A percentile compares a stretch with the other conserved stretches of the same genome.
Evolutionary conservation across 2,797 vertebrate species (phyloP).

Genomic region (Paramormyrops hopkinsi): DNA sequence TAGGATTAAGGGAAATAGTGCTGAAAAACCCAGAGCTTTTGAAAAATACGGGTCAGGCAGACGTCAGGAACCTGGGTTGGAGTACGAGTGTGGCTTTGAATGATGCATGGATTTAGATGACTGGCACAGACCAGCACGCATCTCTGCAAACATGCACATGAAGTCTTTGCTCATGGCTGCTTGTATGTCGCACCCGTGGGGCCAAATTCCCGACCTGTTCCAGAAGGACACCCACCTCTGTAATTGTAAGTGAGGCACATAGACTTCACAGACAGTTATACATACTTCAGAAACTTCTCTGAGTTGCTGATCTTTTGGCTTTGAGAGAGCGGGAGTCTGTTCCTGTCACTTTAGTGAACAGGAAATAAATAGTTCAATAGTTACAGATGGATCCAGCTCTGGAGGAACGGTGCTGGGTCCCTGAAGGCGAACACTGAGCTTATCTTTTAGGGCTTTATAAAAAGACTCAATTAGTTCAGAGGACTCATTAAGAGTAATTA

Average conservation of each 20-base stretch:
- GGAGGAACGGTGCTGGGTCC: neutral
- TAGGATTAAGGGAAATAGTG: neutral
- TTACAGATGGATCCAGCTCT: neutral
- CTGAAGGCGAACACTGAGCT: neutral
- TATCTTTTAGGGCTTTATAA: slow-evolving; percentile 3
- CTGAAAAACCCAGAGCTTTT: neutral
- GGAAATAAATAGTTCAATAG: neutral
- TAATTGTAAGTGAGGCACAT: neutral
- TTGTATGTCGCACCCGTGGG: neutral
- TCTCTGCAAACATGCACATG: neutral
- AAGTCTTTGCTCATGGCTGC: neutral
- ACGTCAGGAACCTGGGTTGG: neutral
- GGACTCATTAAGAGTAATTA: slow-evolving; percentile 3
- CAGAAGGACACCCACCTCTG: neutral
- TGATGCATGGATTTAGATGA: neutral
- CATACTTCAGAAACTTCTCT: neutral
- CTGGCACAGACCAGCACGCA: neutral
- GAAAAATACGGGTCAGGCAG: neutral
- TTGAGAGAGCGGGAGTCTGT: neutral
- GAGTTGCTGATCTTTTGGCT: neutral
- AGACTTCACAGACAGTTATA: neutral
- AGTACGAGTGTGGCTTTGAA: neutral
- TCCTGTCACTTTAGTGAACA: neutral
- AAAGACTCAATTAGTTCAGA: neutral
- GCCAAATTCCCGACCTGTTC: neutral